phyloP scores from a whole-genome alignment of 2,113 vertebrate genomes.

The Tragelaphus imberbis region DNA sequence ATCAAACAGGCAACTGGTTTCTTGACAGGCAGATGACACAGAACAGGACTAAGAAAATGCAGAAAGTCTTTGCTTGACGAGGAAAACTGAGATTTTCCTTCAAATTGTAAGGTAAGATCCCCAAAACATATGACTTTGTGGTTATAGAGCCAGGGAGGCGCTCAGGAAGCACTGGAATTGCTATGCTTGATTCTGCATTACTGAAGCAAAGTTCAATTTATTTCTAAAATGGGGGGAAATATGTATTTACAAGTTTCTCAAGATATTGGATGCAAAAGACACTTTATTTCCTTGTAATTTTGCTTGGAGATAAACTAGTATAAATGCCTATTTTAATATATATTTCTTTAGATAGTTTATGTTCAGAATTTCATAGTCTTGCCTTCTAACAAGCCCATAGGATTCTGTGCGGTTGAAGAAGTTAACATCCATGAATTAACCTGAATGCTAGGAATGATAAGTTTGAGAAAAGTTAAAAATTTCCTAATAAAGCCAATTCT shows the following conservation, averaged over 20 bases:
- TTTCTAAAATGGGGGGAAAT: neutral
- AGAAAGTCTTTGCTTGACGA: conserved; percentile 44
- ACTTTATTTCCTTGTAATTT: neutral
- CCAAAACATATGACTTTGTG: conserved; percentile 45
- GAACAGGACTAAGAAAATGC: conserved; percentile 63
- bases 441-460: neutral
- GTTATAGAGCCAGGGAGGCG: conserved; percentile 45
- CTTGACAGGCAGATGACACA: conserved; percentile 75
- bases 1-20: conserved; percentile 73
- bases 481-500: conserved; percentile 4
- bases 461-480: neutral
- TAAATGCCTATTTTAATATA: neutral
- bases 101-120: conserved; percentile 65
- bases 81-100: conserved; percentile 68
- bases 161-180: conserved; percentile 9
- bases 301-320: neutral
- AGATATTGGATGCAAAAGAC: neutral
- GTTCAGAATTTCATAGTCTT: neutral
- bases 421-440: conserved; percentile 21
- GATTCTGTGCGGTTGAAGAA: neutral
- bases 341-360: neutral
- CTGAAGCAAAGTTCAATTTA: neutral
- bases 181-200: neutral
- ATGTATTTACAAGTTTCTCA: neutral
- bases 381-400: neutral